Base-by-base conservation (phyloP, 2,113 vertebrate species). In the Hipposideros armiger region DNA sequence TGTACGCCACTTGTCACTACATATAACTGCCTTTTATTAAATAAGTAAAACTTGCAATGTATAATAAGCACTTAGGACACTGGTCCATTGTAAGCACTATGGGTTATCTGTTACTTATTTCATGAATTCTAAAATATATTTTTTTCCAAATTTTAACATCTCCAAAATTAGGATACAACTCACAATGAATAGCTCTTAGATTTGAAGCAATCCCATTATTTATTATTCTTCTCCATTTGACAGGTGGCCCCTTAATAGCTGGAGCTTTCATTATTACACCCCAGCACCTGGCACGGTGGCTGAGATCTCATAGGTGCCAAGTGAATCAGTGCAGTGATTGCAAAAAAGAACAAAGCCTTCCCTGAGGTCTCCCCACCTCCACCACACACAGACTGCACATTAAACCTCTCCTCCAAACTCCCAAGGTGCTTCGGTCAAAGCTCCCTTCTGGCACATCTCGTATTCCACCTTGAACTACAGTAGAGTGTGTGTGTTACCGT, bases 41-140 rank as follows among this genome's bases (percentile, higher is more conserved):
- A 69, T 30, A 83, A 89, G 36, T 47, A 36, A 90, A 80, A 58
- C 19, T 20, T 87, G 74, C 66, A 60, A 28, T 1, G 32, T 45
- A 4, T 40, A 87, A 70, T 40, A 87, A 70, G 26, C 52, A 90
- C 42, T 7, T 24, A 83, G 30, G 40, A 86, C 32, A 78, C n/a
- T 45, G 15, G 13, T 66, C n/a, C 24, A 67, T 2, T 36, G 8
- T 36, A 78, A 87, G 52, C 32, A 73, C 30, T 73, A 42, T 70
- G 36, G 7, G 7, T 89, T 60, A 67, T 73, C 56, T 42, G 58
- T 50, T n/a, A 64, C 36, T 92, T 69, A 86, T 40, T 58, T 60
- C 50, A 36, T 66, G 88, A 82, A 78, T 94, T 78, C 54, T 91
- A 91, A 88, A 73, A 88, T 16, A 77, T 16, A 69, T 42, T 26